Evolutionary conservation across 53 echinoderm and acorn worm genomes (phyloP), one percentile per base, ranked within the genome.

Genomic region (Paracentrotus lividus): DNA sequence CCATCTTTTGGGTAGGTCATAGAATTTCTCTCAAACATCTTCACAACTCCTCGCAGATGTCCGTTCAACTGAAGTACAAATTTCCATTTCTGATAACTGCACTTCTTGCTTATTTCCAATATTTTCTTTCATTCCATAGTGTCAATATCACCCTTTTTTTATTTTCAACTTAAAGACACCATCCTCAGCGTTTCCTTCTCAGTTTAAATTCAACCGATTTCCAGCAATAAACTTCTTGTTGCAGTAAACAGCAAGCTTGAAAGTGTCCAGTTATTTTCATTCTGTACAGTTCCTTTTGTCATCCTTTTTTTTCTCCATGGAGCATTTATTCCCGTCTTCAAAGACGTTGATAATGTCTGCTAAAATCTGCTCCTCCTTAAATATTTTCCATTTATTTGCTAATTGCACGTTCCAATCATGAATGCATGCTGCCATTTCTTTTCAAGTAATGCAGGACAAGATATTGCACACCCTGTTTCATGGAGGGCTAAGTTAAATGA

Each of bases 161-260:
- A 81, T 47, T 81, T 81, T 81, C 81, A 81, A 45, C n/a, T 27
- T 47, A 14, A 18, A n/a, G 81, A 81, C 81, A 81, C 81, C 81
- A 81, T 81, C 81, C 81, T n/a, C n/a, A 45, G 44, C 10, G 4
- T 12, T 47, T 81, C n/a, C 81, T 45, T n/a, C 47, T 0, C n/a
- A 43, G 81, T 44, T 81, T 47, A 44, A 47, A 81, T 44, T 81
- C 81, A 81, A 81, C 44, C 9, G 1, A 81, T 77, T 72, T 72
- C 72, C 72, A 2, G 81, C 24, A 10, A 24, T 26, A 1, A 8
- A 47, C 47, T 81, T 81, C 81, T 47, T 81, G 44, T 45, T 81
- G 45, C 26, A 18, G 27, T 81, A 81, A 7, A 47, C 27, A 49
- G 72, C 72, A 72, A 47, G 6, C 13, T n/a, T 15, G 13, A 21